Evolutionary conservation across 2,888 invertebrate genomes (phyloP), one percentile per base, ranked within the genome.

Genomic region (Notodonta ziczac): DNA sequence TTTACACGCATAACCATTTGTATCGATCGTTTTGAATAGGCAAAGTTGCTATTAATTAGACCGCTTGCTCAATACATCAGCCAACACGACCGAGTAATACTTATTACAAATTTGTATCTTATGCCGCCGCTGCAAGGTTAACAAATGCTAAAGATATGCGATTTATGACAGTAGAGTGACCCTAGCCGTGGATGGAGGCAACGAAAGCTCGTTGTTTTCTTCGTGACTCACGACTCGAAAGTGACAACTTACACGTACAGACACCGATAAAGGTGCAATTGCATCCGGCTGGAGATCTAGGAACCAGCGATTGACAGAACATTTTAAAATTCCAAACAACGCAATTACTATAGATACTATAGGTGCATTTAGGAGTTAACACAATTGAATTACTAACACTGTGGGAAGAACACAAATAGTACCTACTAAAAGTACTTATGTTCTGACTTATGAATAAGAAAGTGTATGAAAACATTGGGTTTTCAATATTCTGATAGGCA

Each of bases 181-280:
- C 75, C 78, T 73, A 74, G 73, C 65, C 76, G 69, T 74, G 72
- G 76, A 71, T 69, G 70, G 72, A 77, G 77, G 83, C 79, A 81
- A 81, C 82, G 85, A 85, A 84, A 86, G 85, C 85, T 77, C 78
- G 77, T 71, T 74, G 69, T 66, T 77, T 82, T 77, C 81, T 82
- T 88, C 88, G 88, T 87, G 89, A 88, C 75, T 87, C 88, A 87
- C 88, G 84, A 86, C 82, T 86, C 67, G 87, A 88, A 88, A 89
- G 89, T 88, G 88, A 88, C 88, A 88, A 85, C 83, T 81, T 80
- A 73, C 72, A 72, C 69, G 87, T 86, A 87, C 79, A 78, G 74
- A 73, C 78, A 67, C 61, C 60, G 66, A 80, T 75, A 79, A 71
- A 77, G 80, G 76, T 80, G 74, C 63, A 72, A 70, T 70, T 67